Base-by-base conservation (phyloP, 2,888 invertebrate genomes). In the Ichneumon xanthorius region DNA sequence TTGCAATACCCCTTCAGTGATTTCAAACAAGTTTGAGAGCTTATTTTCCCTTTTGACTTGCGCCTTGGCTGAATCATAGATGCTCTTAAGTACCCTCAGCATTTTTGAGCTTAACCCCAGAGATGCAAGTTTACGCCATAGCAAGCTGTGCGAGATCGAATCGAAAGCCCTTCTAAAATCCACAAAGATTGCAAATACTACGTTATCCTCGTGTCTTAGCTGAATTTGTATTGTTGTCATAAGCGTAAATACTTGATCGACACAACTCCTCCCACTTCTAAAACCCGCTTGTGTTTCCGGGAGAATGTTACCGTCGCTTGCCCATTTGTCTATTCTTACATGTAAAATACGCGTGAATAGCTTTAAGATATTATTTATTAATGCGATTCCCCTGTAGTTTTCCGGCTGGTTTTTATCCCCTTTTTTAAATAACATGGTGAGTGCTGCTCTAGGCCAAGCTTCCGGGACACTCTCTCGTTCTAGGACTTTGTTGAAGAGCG, bases 311-410 rank as follows among this genome's bases (percentile, higher is more conserved):
- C 61, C 50, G 7, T 70, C 16, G 16, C 84, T 70, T 22, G 77
- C 71, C 87, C 88, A 87, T 5, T 26, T 37, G 5, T 67, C n/a
- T 5, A 89, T 50, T 16, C 88, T 61, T 16, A 65, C 19, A 2
- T 78, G 33, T 4, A 88, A 14, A 1, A 89, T 65, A 0, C 48
- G 26, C 5, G 89, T 88, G 37, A 85, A 88, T 7, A 90, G 30
- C 79, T 90, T 90, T 9, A 83, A 22, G 1, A 78, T 33, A 22
- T 73, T 80, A 19, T 87, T 88, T 7, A 84, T 33, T 7, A 90
- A 61, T 2, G 88, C 81, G 11, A 89, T 89, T 3, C 88, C 87
- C 53, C 90, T 58, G 71, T 89, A 89, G 63, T 89, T 89, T 16
- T 30, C 9, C 11, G 88, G 88, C n/a, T 82, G 71, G 19, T 68